A percentile compares a stretch with the other conserved stretches of the same genome.
These are phyloP conservation scores for Diplosoma virens DNA, from an alignment of 23 tunicate species.

Conservation along the genomic window DNA sequence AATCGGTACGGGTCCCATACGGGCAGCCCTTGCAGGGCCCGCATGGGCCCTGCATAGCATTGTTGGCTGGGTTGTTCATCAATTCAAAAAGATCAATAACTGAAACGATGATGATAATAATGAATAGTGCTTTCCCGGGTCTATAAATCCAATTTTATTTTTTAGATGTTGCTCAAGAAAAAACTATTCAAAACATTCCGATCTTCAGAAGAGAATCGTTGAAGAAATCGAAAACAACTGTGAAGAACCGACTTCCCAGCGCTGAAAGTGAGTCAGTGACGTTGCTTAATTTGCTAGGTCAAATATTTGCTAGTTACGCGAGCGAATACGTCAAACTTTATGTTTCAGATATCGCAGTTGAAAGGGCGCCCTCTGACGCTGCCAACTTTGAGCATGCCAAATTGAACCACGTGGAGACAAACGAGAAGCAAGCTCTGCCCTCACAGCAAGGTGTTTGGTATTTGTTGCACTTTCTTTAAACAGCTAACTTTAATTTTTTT, in stretches of 20 bases:
- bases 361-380: conserved; percentile 47
- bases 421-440: conserved; percentile 47
- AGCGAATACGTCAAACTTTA: too few relatives aligned
- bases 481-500: neutral
- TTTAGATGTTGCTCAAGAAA: conserved; percentile 80
- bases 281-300: too few relatives aligned
- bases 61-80: too few relatives aligned
- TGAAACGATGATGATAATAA: too few relatives aligned
- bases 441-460: conserved; percentile 60
- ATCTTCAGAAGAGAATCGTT: conserved; percentile 69
- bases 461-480: too few relatives aligned
- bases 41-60: too few relatives aligned
- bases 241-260: conserved; percentile 71
- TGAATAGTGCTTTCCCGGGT: too few relatives aligned
- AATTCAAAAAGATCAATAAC: too few relatives aligned
- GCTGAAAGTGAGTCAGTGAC: conserved; percentile 63
- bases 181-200: conserved; percentile 61
- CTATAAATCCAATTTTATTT: too few relatives aligned
- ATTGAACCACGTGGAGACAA: conserved; percentile 63
- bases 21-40: too few relatives aligned
- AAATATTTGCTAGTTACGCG: too few relatives aligned
- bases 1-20: too few relatives aligned
- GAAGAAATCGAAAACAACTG: conserved; percentile 53
- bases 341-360: conserved; percentile 56
- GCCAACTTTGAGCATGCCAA: conserved; percentile 48